phyloP scores from a whole-genome alignment of 2,113 vertebrate species.

The Galeopterus variegatus region DNA sequence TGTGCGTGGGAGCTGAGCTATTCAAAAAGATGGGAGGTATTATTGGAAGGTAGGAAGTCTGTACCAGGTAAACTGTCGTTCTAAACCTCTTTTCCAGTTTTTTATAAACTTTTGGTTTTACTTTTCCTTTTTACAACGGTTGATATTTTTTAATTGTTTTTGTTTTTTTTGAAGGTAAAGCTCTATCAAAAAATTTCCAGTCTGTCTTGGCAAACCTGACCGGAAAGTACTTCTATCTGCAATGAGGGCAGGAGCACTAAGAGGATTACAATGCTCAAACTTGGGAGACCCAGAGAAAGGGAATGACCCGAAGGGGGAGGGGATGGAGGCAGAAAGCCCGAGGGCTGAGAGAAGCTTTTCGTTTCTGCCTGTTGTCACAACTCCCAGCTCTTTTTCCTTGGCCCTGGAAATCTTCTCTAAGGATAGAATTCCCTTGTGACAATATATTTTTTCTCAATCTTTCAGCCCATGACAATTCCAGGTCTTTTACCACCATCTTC shows the following conservation, averaged over 20 bases:
- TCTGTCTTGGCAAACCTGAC: not conserved
- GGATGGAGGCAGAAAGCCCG: not conserved
- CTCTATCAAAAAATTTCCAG: not conserved
- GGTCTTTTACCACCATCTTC: not conserved
- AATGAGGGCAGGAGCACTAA: not conserved
- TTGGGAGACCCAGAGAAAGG: not conserved
- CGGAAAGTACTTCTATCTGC: not conserved
- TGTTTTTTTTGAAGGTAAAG: not conserved
- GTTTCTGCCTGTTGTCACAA: not conserved
- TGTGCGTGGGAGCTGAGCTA: rapidly evolving
- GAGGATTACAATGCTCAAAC: not conserved
- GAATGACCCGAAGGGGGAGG: not conserved
- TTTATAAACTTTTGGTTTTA: slow-evolving; percentile 1
- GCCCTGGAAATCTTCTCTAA: not conserved
- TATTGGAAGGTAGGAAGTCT: not conserved
- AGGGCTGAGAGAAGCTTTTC: not conserved
- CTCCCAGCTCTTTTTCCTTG: not conserved
- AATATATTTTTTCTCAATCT: not conserved
- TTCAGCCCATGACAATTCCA: not conserved
- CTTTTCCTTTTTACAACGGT: not conserved
- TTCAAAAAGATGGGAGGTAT: not conserved
- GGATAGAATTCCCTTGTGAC: not conserved
- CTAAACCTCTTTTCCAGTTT: not conserved
- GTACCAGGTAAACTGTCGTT: not conserved
- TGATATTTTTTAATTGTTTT: not conserved